phyloP scores from a whole-genome alignment of 1,140 invertebrate species.

The Orchesella cincta region DNA sequence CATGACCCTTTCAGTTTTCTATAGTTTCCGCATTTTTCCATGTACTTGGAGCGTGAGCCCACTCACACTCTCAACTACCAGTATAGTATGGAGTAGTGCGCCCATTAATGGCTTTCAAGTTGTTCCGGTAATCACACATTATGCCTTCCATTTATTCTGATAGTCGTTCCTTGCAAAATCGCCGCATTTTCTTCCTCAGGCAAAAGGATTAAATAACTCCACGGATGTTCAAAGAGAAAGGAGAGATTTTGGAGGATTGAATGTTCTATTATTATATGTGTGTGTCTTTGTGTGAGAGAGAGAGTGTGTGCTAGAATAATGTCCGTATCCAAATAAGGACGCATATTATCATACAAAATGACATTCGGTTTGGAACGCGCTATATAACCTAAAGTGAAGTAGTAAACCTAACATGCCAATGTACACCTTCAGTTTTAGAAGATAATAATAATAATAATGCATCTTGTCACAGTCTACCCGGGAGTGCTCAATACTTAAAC shows the following conservation, averaged over 20 bases:
- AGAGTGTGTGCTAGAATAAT: neutral
- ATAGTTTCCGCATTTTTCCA: too few relatives aligned
- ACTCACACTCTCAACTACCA: too few relatives aligned
- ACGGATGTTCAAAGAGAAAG: conserved; percentile 12
- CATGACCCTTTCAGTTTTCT: too few relatives aligned
- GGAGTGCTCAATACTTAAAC: conserved; percentile 1
- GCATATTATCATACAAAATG: neutral
- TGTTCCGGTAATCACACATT: conserved; percentile 28
- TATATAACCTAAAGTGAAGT: too few relatives aligned
- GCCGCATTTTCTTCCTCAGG: conserved; percentile 25
- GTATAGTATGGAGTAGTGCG: neutral
- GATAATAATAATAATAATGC: neutral
- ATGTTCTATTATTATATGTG: conserved; percentile 8
- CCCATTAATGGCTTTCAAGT: conserved; percentile 29
- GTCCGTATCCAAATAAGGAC: neutral
- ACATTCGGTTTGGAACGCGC: conserved; percentile 1
- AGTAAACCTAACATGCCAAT: neutral
- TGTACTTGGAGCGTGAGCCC: too few relatives aligned
- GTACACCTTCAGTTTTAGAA: too few relatives aligned
- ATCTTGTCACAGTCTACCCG: neutral
- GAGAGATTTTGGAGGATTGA: conserved; percentile 15
- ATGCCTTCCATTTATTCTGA: conserved; percentile 30
- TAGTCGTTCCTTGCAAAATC: conserved; percentile 27
- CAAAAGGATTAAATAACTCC: conserved; percentile 23
- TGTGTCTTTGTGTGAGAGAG: neutral